Base-by-base conservation (phyloP, 2,113 vertebrate genomes). In the Tetraodon nigroviridis region DNA sequence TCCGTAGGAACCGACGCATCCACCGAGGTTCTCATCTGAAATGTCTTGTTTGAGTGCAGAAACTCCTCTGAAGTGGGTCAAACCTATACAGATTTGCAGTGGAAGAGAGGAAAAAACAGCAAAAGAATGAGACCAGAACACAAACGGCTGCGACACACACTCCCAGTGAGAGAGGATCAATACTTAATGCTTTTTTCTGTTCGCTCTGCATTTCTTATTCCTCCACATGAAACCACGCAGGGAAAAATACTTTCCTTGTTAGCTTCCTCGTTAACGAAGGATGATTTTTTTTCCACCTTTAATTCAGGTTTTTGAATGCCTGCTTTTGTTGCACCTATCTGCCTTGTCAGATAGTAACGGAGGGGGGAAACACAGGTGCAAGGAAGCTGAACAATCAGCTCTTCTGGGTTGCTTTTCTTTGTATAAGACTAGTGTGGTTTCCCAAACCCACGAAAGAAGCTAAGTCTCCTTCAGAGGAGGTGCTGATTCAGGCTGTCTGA, bases 401-500 rank as follows among this genome's bases (percentile, higher is more conserved):
- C 45, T 49, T 51, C 19, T 42, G 19, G 19, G 41, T n/a, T 2
- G 12, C 17, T 45, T 17, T 19, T 41, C 42, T 40, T 16, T 5
- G 3, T 24, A 3, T 24, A 24, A 24, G 3, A 6, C 32, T 53
- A 55, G 54, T 4, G 15, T 37, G 22, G 66, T 75, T 80, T 71
- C 61, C 56, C 52, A 70, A 69, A 27, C 61, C 44, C n/a, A 15
- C 54, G 71, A 80, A 76, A 79, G 85, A 80, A 79, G 85, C 80
- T 82, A 78, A 76, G 61, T 63, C 65, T 73, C 78, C 58, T 55
- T 27, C 49, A 32, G 3, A 61, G 50, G 55, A 81, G 70, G 24
- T 86, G 86, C 85, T 88, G 89, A 90, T 82, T 88, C 86, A 88
- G 82, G 29, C 19, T 69, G 67, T 67, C 54, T 80, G 42, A 70